Percentiles rank a stretch among this genome's conserved stretches.
Conservation (phyloP, 2,113 vertebrate species). For the Okapia johnstoni region DNA sequence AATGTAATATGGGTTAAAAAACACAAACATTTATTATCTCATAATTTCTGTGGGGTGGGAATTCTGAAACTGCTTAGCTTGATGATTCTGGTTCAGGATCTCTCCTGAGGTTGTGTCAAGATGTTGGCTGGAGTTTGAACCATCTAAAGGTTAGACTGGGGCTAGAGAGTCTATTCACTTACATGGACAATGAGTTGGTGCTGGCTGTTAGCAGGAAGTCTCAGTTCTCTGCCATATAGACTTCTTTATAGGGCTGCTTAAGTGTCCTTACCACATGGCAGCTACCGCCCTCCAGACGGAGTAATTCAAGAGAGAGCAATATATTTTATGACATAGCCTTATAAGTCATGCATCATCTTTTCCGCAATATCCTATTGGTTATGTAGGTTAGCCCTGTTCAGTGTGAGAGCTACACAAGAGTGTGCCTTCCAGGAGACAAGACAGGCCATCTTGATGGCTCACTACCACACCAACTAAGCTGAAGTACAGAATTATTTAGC, state of each 20-base stretch:
- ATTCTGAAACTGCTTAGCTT: not conserved
- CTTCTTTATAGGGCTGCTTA: not conserved
- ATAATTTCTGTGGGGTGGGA: not conserved
- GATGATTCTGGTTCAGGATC: not conserved
- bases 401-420: not conserved
- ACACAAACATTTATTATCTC: not conserved
- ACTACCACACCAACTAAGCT: not conserved
- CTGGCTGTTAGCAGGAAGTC: not conserved
- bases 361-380: not conserved
- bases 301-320: not conserved
- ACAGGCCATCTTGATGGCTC: not conserved
- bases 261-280: not conserved
- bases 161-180: not conserved
- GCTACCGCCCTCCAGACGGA: not conserved
- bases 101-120: not conserved
- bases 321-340: not conserved
- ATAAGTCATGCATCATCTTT: not conserved
- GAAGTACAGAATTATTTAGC: not conserved
- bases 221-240: not conserved
- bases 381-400: not conserved
- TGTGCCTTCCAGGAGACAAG: not conserved
- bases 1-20: not conserved
- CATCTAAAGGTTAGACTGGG: not conserved
- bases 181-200: not conserved
- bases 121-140: not conserved